Conservation (phyloP, 2,888 invertebrate species). For the Thera britannica region DNA sequence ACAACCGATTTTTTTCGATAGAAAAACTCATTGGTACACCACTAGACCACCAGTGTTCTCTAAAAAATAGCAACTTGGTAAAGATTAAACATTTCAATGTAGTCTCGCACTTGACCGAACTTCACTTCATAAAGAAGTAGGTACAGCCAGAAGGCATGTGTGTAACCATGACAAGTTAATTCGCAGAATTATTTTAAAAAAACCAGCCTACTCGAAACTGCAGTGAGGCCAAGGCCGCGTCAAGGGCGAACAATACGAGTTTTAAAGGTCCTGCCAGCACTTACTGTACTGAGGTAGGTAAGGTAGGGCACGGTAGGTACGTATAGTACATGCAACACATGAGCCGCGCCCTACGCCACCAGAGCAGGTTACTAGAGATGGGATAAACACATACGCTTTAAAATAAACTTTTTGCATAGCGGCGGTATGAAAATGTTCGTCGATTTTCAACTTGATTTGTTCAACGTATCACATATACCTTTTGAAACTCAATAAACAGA, state of each 20-base stretch:
- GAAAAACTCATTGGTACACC: too few species aligned
- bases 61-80: too few species aligned
- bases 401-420: too few species aligned
- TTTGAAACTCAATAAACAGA: too few species aligned
- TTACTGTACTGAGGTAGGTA: conserved; percentile 3
- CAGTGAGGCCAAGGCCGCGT: conserved; percentile 22
- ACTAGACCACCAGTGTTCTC: too few species aligned
- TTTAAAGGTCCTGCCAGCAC: conserved; percentile 25
- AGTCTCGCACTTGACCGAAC: neutral
- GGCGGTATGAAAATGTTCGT: too few species aligned
- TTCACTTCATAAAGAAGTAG: neutral
- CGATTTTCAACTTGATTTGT: too few species aligned
- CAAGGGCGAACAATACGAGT: conserved; percentile 25
- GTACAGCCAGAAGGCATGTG: conserved; percentile 2
- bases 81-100: too few species aligned
- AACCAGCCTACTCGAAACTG: conserved; percentile 6
- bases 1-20: too few species aligned
- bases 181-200: conserved; percentile 14
- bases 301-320: conserved; percentile 1
- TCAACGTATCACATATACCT: too few species aligned
- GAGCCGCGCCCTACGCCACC: conserved; percentile 35
- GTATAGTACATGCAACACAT: conserved; percentile 13
- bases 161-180: neutral
- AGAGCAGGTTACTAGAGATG: conserved; percentile 19
- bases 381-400: neutral